Evolutionary conservation across 2,797 vertebrate species (phyloP).

Genomic region (Molossus molossus): DNA sequence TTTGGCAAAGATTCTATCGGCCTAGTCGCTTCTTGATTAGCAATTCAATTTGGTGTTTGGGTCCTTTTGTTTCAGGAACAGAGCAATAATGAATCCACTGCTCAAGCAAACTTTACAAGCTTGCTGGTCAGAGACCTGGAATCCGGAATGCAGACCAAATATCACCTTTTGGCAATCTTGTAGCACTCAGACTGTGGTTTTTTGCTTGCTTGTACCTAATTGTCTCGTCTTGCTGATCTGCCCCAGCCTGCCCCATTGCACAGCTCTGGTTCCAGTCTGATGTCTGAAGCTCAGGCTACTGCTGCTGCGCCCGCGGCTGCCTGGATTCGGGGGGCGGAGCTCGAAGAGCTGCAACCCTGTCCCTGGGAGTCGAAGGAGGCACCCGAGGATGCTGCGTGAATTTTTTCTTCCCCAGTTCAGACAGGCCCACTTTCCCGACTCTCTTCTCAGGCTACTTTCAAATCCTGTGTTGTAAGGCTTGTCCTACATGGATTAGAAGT

Average conservation of each 20-base stretch:
- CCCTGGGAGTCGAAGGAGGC: neutral
- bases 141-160: neutral
- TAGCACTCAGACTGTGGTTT: neutral
- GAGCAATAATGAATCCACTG: neutral
- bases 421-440: neutral
- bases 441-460: neutral
- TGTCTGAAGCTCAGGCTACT: neutral
- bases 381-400: neutral
- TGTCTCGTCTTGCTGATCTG: neutral
- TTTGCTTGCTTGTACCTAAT: neutral
- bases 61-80: neutral
- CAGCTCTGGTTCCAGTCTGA: neutral
- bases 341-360: accelerated
- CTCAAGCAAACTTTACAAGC: neutral
- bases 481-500: conserved; percentile 19
- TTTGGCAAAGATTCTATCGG: neutral
- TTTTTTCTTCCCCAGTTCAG: neutral
- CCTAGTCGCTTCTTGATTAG: neutral
- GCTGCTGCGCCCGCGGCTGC: neutral
- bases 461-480: neutral
- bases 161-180: neutral
- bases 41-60: neutral
- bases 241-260: neutral
- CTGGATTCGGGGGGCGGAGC: neutral
- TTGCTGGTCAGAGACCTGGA: neutral